These are phyloP conservation scores for Pempheris klunzingeri DNA, from an alignment of 2,797 vertebrate species.

Conservation along the genomic window DNA sequence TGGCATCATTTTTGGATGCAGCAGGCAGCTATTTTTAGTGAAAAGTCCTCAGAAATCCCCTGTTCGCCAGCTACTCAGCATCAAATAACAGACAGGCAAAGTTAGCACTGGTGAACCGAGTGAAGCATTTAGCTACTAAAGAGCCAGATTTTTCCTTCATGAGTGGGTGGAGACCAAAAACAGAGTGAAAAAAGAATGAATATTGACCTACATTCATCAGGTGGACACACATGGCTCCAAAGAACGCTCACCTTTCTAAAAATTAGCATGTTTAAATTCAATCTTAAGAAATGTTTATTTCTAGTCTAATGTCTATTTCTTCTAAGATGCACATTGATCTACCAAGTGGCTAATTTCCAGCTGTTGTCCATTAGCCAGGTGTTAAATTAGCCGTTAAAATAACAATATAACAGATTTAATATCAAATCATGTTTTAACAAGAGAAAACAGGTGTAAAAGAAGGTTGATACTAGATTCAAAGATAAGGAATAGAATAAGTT, in stretches of 20 bases:
- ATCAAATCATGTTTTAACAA: not conserved
- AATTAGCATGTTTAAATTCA: rapidly evolving
- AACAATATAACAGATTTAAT: not conserved
- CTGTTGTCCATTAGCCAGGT: not conserved
- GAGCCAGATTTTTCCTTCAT: too few relatives aligned
- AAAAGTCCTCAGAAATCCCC: not conserved
- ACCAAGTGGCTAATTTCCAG: not conserved
- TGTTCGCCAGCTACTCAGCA: not conserved
- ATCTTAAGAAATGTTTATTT: too few relatives aligned
- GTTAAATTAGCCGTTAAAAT: not conserved
- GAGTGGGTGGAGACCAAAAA: not conserved
- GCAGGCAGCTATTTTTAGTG: not conserved
- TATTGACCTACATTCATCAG: not conserved
- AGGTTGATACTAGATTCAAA: not conserved
- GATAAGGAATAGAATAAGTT: not conserved
- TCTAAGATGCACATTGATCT: not conserved
- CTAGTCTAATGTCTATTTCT: too few relatives aligned
- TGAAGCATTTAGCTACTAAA: too few relatives aligned
- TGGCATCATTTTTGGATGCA: not conserved
- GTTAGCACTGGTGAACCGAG: not conserved
- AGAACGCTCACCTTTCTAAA: not conserved
- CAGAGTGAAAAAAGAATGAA: not conserved
- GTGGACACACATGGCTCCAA: not conserved
- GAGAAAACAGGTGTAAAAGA: too few relatives aligned
- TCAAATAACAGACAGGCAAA: not conserved